Evolutionary conservation across 2,113 vertebrate species (phyloP), one percentile per base, ranked within the genome.

Genomic region (Dicerorhinus sumatrensis): DNA sequence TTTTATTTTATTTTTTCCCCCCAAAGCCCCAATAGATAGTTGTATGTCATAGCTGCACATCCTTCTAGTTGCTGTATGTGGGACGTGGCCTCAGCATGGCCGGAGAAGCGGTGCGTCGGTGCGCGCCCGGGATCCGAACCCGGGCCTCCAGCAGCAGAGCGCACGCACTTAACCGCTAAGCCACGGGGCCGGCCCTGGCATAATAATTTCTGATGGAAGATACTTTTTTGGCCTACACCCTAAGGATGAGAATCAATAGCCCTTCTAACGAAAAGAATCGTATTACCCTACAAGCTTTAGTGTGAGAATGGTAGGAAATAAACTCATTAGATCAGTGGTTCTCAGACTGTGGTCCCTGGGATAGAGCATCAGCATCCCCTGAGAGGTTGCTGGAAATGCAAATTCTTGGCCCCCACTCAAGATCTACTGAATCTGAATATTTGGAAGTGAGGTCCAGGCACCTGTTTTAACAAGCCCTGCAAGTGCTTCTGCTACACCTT

Each of bases 161-260:
- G 5, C 42, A 5, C 42, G 42, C 42, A 42, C 42, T 42, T 5
- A 42, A 42, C 4, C 42, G 42, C 42, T 42, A 42, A 42, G 42
- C 42, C 42, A 42, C 42, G 42, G 42, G 42, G 42, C 42, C 5
- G 42, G 42, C 42, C 42, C 42, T 9, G 54, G 70, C 31, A 17
- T 62, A 79, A 91, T 31, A 46, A 67, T 87, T 91, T 89, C 54
- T 73, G 11, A 73, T 76, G n/a, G 51, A 81, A 92, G 39, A 9
- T 25, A 12, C 3, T 36, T 58, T 62, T 67, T 69, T 20, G 69
- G 48, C 11, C 27, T 58, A 16, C 27, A 1, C 13, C 56, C 88
- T 58, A 29, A 89, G 16, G 77, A 94, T 91, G 77, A 63, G 33
- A 88, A 75, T 56, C 33, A 31, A 60, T 65, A 58, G n/a, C 48